Evolutionary conservation across 2,797 vertebrate genomes (phyloP).

Genomic region (Dendrocincla fuliginosa): DNA sequence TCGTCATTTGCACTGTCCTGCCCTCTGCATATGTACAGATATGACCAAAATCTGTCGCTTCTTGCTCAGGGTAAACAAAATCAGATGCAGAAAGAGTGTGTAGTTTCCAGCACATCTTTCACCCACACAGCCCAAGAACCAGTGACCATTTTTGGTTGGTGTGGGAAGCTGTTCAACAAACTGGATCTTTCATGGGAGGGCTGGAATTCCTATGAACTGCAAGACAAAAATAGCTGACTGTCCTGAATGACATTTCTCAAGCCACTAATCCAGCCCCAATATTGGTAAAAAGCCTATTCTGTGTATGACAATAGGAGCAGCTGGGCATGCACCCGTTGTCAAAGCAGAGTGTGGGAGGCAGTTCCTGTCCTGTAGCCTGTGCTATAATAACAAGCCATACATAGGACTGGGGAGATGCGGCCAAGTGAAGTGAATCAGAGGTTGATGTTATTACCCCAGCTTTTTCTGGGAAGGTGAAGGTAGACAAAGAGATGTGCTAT

Average conservation of each 20-base stretch:
- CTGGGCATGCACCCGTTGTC: neutral
- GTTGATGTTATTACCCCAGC: neutral
- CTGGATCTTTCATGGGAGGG: neutral
- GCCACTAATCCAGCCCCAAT: neutral
- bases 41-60: neutral
- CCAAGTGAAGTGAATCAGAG: neutral
- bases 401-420: neutral
- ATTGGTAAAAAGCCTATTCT: neutral
- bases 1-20: neutral
- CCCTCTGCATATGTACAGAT: neutral
- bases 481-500: neutral
- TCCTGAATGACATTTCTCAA: neutral
- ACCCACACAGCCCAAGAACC: neutral
- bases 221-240: neutral
- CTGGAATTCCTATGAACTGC: neutral
- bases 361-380: neutral
- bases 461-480: neutral
- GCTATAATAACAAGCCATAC: neutral
- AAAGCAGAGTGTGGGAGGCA: neutral
- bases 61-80: neutral
- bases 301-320: neutral
- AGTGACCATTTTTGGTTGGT: fast-evolving
- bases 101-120: neutral
- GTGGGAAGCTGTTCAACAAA: neutral
- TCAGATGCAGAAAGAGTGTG: neutral